These are phyloP conservation scores for Macaria notata DNA, from an alignment of 2,888 invertebrate genomes.

Conservation along the genomic window DNA sequence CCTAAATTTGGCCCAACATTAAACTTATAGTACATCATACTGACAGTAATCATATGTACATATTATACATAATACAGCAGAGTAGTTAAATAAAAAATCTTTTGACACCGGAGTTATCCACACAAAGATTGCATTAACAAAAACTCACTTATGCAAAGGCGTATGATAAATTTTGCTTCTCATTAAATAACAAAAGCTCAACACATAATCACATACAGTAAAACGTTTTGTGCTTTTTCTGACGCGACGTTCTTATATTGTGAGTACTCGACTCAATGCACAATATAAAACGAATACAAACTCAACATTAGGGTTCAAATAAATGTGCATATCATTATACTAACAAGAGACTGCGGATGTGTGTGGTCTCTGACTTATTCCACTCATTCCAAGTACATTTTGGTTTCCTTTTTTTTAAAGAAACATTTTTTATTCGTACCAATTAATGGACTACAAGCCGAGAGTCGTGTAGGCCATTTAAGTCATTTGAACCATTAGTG, in stretches of 20 bases:
- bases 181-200: slow-evolving; percentile 3
- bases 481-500: slow-evolving; percentile 65
- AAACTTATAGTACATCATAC: no score
- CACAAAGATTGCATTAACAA: no score
- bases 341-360: slow-evolving; percentile 62
- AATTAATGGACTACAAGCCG: slow-evolving; percentile 65
- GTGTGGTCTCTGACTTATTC: slow-evolving; percentile 72
- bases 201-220: slow-evolving; percentile 9
- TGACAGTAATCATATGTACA: no score
- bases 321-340: slow-evolving; percentile 80
- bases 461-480: slow-evolving; percentile 63
- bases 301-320: slow-evolving; percentile 62
- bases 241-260: slow-evolving; percentile 18
- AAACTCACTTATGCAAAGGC: no score
- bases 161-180: slow-evolving; percentile 1
- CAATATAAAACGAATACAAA: slow-evolving; percentile 37
- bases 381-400: slow-evolving; percentile 37
- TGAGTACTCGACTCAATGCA: slow-evolving; percentile 26
- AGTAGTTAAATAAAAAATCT: no score
- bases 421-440: slow-evolving; percentile 60
- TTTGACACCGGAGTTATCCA: no score
- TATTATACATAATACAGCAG: no score
- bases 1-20: no score
- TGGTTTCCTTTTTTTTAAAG: slow-evolving; percentile 53
- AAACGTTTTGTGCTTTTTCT: slow-evolving; percentile 8